A percentile compares a stretch with the other conserved stretches of the same genome.
These are phyloP conservation scores for Branchipolynoe longqiensis DNA, from an alignment of 2,888 invertebrate species.

Conservation along the genomic window DNA sequence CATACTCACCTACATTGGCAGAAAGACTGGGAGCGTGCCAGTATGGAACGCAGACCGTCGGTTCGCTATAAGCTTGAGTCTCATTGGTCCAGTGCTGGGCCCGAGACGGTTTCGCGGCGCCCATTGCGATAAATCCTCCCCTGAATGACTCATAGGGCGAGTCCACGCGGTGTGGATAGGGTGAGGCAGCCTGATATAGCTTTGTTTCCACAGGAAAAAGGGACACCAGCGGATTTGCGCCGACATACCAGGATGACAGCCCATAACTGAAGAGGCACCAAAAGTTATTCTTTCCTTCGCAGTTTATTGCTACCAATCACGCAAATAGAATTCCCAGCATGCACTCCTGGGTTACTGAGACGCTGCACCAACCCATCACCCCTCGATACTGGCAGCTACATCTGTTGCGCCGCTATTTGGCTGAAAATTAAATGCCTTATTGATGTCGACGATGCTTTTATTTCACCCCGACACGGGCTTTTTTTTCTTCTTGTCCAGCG, in stretches of 20 bases:
- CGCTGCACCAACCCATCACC: neutral
- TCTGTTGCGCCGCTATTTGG: slow-evolving; percentile 11
- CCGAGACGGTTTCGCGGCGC: neutral
- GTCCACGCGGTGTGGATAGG: neutral
- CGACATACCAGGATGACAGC: too few species aligned
- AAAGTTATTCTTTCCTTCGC: too few species aligned
- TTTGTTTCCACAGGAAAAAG: neutral
- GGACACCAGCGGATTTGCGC: too few species aligned
- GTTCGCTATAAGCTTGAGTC: neutral
- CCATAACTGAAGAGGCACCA: too few species aligned
- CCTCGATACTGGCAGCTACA: slow-evolving; percentile 8
- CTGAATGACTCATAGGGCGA: slow-evolving; percentile 21
- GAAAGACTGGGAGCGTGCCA: too few species aligned
- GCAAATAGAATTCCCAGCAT: too few species aligned
- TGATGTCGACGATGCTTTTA: slow-evolving; percentile 7
- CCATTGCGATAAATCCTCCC: neutral
- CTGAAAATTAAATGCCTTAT: neutral
- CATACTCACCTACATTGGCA: too few species aligned
- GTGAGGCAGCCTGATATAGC: neutral
- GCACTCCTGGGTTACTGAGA: too few species aligned
- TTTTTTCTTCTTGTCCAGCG: neutral
- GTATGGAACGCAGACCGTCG: too few species aligned
- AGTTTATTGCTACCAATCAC: too few species aligned
- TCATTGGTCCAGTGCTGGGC: slow-evolving; percentile 10
- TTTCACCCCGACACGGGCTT: neutral